Conservation (phyloP, 2,113 vertebrate genomes). For the Garra rufa region DNA sequence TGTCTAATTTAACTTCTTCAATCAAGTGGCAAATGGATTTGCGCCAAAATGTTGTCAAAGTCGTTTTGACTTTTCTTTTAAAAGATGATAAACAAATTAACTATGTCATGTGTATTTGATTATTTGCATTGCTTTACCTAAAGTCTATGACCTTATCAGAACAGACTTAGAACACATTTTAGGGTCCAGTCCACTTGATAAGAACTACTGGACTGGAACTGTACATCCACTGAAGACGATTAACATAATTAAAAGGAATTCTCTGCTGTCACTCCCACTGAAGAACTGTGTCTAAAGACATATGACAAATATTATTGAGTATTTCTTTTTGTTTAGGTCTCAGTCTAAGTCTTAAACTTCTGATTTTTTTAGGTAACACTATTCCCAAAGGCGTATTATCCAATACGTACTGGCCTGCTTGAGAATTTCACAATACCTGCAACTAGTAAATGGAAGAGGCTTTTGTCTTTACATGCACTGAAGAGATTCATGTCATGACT, state of each 20-base stretch:
- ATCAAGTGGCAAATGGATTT: not conserved
- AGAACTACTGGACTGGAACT: not conserved
- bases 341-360: not conserved
- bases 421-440: slow-evolving; percentile 19
- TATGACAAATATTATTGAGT: not conserved
- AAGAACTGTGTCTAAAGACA: not conserved
- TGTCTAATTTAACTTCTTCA: not conserved
- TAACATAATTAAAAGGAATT: not conserved
- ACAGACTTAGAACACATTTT: not conserved
- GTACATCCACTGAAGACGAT: not conserved
- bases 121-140: not conserved
- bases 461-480: slow-evolving; percentile 5
- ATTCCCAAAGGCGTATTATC: not conserved
- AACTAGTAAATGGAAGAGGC: slow-evolving; percentile 12
- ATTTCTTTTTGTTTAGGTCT: not conserved
- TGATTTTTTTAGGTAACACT: not conserved
- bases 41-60: not conserved
- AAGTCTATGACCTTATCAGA: not conserved
- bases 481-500: not conserved
- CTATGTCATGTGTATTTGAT: not conserved
- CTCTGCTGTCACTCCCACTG: not conserved
- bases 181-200: not conserved
- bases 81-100: not conserved
- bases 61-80: not conserved
- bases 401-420: not conserved